Evolutionary conservation across 1,140 invertebrate genomes (phyloP).

Genomic region (Orchestia grillus): DNA sequence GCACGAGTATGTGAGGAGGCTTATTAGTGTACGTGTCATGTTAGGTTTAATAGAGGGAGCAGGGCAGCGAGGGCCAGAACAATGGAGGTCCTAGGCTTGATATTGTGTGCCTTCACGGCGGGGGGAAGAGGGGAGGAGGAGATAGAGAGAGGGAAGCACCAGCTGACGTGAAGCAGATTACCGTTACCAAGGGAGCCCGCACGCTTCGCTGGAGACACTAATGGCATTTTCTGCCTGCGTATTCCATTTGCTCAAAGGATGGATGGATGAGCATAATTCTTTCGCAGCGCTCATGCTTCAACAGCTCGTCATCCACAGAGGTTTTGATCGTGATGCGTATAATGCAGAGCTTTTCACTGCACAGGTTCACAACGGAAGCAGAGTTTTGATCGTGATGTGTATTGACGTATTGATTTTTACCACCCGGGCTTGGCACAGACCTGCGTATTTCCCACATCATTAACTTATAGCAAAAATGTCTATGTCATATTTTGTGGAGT

Average conservation of each 20-base stretch:
- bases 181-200: slow-evolving; percentile 1
- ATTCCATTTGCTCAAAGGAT: neutral
- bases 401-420: neutral
- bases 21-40: slow-evolving; percentile 35
- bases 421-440: too few species aligned
- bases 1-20: slow-evolving; percentile 10
- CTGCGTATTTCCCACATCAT: too few species aligned
- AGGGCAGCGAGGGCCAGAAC: neutral
- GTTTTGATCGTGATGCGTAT: neutral
- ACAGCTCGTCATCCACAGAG: neutral
- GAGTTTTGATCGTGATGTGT: neutral
- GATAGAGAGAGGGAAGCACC: neutral
- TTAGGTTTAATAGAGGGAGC: slow-evolving; percentile 14
- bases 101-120: neutral
- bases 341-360: neutral
- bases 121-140: neutral
- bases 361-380: too few species aligned
- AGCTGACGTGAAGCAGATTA: slow-evolving; percentile 35
- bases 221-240: neutral
- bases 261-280: neutral
- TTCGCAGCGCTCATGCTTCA: neutral
- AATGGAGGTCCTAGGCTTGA: slow-evolving; percentile 12
- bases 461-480: too few species aligned
- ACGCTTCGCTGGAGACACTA: slow-evolving; percentile 21
- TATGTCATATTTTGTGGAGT: too few species aligned